phyloP scores from a whole-genome alignment of 2,797 vertebrate genomes.

The Gallinago stenura region DNA sequence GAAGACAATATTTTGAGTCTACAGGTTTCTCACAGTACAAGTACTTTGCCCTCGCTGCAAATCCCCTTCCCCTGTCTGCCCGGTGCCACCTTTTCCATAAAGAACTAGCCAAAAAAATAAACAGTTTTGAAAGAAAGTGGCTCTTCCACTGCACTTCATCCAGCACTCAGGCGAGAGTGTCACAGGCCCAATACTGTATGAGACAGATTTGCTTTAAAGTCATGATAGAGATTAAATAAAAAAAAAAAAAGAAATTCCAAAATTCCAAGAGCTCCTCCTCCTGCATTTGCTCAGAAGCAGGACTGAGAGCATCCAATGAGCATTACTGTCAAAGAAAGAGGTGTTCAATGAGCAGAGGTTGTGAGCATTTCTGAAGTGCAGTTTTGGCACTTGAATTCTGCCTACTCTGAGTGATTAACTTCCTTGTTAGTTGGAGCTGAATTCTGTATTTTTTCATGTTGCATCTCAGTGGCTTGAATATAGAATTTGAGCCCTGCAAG shows the following conservation, averaged over 20 bases:
- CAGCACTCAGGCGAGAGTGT: background rate
- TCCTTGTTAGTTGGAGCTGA: background rate
- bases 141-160: background rate
- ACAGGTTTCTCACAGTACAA: background rate
- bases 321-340: background rate
- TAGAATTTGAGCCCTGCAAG: background rate
- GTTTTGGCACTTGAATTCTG: background rate
- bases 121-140: background rate
- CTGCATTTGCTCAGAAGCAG: background rate
- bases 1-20: background rate
- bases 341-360: background rate
- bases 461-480: background rate
- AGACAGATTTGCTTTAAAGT: background rate
- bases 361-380: background rate
- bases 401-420: background rate
- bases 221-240: accelerated
- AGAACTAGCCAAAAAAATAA: background rate
- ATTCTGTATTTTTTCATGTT: background rate
- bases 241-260: background rate
- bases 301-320: background rate
- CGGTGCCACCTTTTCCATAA: background rate
- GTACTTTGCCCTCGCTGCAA: background rate
- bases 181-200: background rate
- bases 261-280: background rate
- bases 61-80: background rate